Evolutionary conservation across 2,888 invertebrate genomes (phyloP), one percentile per base, ranked within the genome.

Genomic region (Drosophila villosipedis): DNA sequence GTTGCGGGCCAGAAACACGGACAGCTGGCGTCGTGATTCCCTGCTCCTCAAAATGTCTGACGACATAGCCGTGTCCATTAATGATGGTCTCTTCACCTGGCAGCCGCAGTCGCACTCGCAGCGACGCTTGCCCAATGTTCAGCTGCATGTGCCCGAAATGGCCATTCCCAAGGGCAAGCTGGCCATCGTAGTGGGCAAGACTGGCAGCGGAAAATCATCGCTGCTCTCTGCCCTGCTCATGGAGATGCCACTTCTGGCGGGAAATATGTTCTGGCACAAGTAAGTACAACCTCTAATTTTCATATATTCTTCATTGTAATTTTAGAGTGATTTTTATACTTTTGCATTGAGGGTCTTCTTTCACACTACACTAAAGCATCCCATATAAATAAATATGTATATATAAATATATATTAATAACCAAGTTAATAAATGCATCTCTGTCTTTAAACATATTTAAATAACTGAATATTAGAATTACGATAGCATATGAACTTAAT

Each of bases 171-270:
- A 91, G 60, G 91, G 96, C 35, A 95, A 96, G 91, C 91, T 96
- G 49, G 96, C 96, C 19, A 94, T 96, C 86, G 95, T 98, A 6
- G 96, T 97, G 30, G 98, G 98, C 0, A 94, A 95, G 80, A 96
- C 96, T 60, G 97, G 97, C 12, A 95, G 96, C 71, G 98, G 98
- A 4, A 98, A 98, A 92, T 95, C 96, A 0, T 97, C 97, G 4
- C 93, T 98, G 52, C 92, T 98, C 1, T 95, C 96, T 19, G 97
- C 97, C 0, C 92, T 97, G 49, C 94, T 97, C 5, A 97, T 97
- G 64, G 97, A 98, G 93, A 97, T 97, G 95, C 95, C 95, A 60
- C 94, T 95, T 59, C 93, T 95, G 43, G 94, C 94, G 62, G 97
- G 97, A 25, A 94, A 95, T 72, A 94, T 96, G 65, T 93, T 93